Evolutionary conservation across 2,113 vertebrate species (phyloP), one percentile per base, ranked within the genome.

Genomic region (Aviceda subcristata): DNA sequence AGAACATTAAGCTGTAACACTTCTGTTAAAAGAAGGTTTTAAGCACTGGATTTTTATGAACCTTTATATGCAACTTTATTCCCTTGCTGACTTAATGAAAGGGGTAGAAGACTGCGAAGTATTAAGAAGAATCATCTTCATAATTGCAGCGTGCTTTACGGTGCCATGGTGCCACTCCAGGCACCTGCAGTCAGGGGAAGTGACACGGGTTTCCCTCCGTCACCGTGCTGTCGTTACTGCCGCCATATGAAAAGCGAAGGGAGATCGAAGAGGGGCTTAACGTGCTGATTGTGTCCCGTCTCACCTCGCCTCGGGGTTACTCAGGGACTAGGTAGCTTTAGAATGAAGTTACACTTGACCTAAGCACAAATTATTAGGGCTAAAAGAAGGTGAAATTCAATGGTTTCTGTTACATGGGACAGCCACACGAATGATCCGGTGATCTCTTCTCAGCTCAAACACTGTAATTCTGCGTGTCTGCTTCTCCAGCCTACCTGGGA

Each of bases 161-260:
- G 38, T 63, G 50, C 68, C 68, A 20, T 48, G 45, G 9, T 12
- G 36, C 21, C 62, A 21, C 43, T 66, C 63, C 0, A 39, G 45
- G 50, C 62, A n/a, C 38, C 72, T 48, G 46, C 41, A 68, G 36
- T 18, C 27, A 10, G 59, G 66, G 36, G 63, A 34, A 41, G 62
- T 0, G 30, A 12, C 7, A 29, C 5, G 17, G n/a, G 60, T 62
- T 85, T 74, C 20, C 15, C 36, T 71, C 51, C 2, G 1, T 5
- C 11, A 3, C 80, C 6, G 15, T 4, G 36, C 57, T 53, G 60
- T 29, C 30, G 5, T 6, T 24, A 2, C 26, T 24, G 45, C 59
- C 1, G 0, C 0, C 3, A 45, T 7, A 14, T 1, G 26, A 68
- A 43, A 50, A 76, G 12, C 43, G 46, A 80, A 27, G 12, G 26